Base-by-base conservation (phyloP, 2,888 invertebrate genomes). In the Drosophila stalkeri region DNA sequence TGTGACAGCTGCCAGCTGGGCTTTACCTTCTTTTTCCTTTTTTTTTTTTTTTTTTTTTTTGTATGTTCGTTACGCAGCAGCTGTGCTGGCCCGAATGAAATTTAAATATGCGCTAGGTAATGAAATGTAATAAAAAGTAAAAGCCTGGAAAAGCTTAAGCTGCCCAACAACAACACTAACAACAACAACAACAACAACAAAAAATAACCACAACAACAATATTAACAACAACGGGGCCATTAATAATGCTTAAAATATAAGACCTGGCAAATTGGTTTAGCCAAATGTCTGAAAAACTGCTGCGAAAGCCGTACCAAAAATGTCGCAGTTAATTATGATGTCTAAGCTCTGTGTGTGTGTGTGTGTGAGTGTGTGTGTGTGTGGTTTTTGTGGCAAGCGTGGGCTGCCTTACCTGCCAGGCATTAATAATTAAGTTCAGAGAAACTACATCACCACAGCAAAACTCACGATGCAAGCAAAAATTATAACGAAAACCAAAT, bases 221-320 rank as follows among this genome's bases (percentile, higher is more conserved):
- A 37, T 37, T n/a, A 35, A 23, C 77, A 67, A 54, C 62, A 71
- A 62, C 64, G 33, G 23, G 44, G 51, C 73, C 79, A 86, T 86
- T 82, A 82, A 86, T 86, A 89, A 89, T 82, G 90, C 88, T 86
- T 86, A 89, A 86, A 88, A 85, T 85, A 86, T 82, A 82, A 86
- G 85, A 80, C 88, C 73, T 81, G 82, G 82, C 82, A 86, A 86
- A 86, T 86, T 86, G 82, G 86, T 86, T 89, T 86, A 80, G 86
- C 73, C 66, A 31, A 69, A 76, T 60, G 43, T 62, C 63, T 33
- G 47, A 73, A 66, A 87, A 70, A 71, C 41, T 67, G 64, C 56
- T 67, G 64, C 76, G 62, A 70, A 72, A 46, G 72, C 78, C 69
- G 56, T 60, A 70, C 44, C 65, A 74, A 72, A 81, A 80, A 76